phyloP scores from a whole-genome alignment of 2,113 vertebrate genomes.

The Procavia capensis region DNA sequence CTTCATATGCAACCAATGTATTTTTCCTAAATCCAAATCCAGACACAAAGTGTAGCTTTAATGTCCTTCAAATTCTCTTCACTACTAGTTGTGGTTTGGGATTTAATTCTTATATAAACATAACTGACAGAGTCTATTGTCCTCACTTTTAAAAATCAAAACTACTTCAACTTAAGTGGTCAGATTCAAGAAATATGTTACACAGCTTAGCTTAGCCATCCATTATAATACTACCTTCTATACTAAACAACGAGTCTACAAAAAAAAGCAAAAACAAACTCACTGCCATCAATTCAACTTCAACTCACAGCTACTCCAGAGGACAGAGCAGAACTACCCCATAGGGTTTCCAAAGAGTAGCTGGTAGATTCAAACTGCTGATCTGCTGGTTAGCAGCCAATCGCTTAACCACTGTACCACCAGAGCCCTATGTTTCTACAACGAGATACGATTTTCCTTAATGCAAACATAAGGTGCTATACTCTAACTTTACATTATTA shows the following conservation, averaged over 20 bases:
- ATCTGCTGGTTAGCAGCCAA: no score
- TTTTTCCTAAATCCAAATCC: not conserved
- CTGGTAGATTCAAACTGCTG: no score
- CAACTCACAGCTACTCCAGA: no score
- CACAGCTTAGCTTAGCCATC: not conserved
- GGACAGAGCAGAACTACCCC: no score
- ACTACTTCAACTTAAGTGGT: constrained; percentile 11
- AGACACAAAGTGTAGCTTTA: not conserved
- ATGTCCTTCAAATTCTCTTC: not conserved
- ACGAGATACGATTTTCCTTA: not conserved
- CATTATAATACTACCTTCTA: not conserved
- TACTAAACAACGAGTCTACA: not conserved
- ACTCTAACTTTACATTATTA: not conserved
- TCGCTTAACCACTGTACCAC: no score
- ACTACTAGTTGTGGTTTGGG: not conserved
- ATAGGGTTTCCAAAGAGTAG: no score
- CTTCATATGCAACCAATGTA: not conserved
- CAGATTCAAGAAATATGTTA: not conserved
- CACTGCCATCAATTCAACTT: no score
- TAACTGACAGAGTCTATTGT: not conserved
- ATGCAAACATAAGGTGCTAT: constrained; percentile 14
- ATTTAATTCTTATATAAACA: not conserved
- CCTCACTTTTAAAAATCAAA: not conserved
- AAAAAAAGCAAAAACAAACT: no score
- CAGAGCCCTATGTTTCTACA: not conserved